A percentile compares a stretch with the other conserved stretches of the same genome.
These are phyloP conservation scores for Stylophora pistillata DNA, from an alignment of 64 coral and sea anemone species.

Conservation along the genomic window DNA sequence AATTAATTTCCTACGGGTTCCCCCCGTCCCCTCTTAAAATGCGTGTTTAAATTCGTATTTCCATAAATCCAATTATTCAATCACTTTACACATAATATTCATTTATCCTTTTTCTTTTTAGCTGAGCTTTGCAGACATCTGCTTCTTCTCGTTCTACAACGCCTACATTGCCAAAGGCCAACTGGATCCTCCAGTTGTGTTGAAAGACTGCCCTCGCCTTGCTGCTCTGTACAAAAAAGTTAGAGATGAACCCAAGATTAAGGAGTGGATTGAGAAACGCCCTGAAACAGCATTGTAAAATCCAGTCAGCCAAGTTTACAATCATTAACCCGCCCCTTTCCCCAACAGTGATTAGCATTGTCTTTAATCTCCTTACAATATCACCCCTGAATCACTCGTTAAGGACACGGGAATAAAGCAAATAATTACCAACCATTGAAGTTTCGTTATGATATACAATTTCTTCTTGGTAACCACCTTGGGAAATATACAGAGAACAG, in stretches of 20 bases:
- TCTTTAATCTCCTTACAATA: background rate
- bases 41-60: too few species aligned
- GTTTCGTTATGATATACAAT: too few species aligned
- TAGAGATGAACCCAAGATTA: constrained; percentile 53
- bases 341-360: background rate
- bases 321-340: background rate
- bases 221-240: constrained; percentile 53
- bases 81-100: too few species aligned
- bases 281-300: constrained; percentile 7
- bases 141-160: constrained; percentile 67
- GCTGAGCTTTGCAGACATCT: constrained; percentile 62
- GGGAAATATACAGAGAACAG: too few species aligned
- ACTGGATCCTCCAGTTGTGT: constrained; percentile 27
- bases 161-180: constrained; percentile 44
- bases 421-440: too few species aligned
- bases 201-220: constrained; percentile 35
- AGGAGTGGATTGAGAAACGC: constrained; percentile 56
- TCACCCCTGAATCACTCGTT: background rate
- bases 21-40: too few species aligned
- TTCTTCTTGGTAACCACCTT: too few species aligned
- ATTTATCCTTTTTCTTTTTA: background rate
- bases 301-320: background rate
- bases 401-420: too few species aligned
- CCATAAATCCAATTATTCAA: too few species aligned
- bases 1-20: too few species aligned